Evolutionary conservation across 2,888 invertebrate genomes (phyloP), one percentile per base, ranked within the genome.

Genomic region (Athalia cordata): DNA sequence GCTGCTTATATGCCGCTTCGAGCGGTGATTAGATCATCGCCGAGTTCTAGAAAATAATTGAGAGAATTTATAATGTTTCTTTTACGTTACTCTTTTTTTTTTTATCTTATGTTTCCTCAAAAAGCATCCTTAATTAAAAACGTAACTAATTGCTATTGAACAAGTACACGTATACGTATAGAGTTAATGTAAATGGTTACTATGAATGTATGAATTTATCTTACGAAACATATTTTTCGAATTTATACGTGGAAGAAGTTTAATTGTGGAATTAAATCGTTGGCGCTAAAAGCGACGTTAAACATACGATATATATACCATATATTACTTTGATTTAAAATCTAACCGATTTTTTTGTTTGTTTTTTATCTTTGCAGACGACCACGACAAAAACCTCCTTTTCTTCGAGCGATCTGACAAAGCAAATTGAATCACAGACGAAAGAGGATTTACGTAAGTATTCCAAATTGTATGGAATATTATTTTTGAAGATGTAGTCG

Each of bases 381-480:
- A 80, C 85, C 74, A 85, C 66, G 43, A 66, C 70, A 13, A 52
- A 45, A 6, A 47, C 47, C 5, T 13, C 15, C 8, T 52, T 52
- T 15, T 61, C 72, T 8, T 59, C 72, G 0, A 72, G 59, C 62
- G 75, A 75, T 50, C 11, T 50, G 9, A 62, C 5, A 5, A 59
- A 11, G n/a, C 29, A 75, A 50, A 7, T 4, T n/a, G 62, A 15
- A 57, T 80, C 85, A 47, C 80, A 84, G 75, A 79, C 85, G 77
- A 89, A 87, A 79, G 89, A 88, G 83, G 89, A 88, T 81, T 87
- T 90, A 83, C 90, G 90, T 89, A 85, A 77, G 68, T 77, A 62
- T 62, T 9, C 9, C 15, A 59, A 59, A 47, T 59, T 4, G 29
- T 29, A 55, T 43, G 3, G n/a, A 43, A 52, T 4, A 68, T 11